Percentiles rank a stretch among this genome's conserved stretches.
Conservation (phyloP, 1,140 invertebrate species). For the Drosophila miranda region DNA sequence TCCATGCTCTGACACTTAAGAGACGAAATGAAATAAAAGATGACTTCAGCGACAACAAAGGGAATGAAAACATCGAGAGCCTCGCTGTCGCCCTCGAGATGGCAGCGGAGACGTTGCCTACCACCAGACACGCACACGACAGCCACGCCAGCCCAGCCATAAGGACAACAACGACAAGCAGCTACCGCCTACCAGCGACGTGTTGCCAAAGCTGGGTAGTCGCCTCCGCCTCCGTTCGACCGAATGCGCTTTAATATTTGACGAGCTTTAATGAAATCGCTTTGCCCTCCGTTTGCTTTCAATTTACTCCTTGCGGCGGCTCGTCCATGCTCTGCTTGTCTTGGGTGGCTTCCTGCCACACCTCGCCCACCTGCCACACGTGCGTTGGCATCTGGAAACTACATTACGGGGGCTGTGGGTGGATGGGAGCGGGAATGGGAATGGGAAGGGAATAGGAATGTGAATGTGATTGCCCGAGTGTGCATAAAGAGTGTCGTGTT, state of each 20-base stretch:
- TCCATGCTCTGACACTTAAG: constrained; percentile 74
- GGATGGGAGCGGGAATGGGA: constrained; percentile 2
- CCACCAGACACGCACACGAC: constrained; percentile 26
- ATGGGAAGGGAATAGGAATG: constrained; percentile 1
- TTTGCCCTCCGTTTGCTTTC: constrained; percentile 67
- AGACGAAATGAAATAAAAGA: constrained; percentile 74
- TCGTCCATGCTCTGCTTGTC: neutral
- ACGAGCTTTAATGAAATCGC: constrained; percentile 75
- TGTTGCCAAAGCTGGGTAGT: neutral
- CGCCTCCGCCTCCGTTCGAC: too few relatives aligned
- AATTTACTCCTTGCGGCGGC: constrained; percentile 54
- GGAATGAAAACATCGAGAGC: constrained; percentile 42
- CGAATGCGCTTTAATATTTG: constrained; percentile 73
- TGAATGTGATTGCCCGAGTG: constrained; percentile 33
- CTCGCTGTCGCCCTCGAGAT: constrained; percentile 21
- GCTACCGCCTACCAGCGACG: constrained; percentile 5
- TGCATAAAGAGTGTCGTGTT: constrained; percentile 53
- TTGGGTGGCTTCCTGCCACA: neutral
- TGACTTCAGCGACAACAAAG: constrained; percentile 60
- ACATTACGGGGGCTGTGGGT: constrained; percentile 14
- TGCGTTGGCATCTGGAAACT: constrained; percentile 28
- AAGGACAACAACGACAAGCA: constrained; percentile 25
- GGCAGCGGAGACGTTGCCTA: constrained; percentile 46
- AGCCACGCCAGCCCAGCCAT: constrained; percentile 2
- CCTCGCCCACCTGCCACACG: constrained; percentile 1